phyloP scores from a whole-genome alignment of 2,113 vertebrate genomes.

The Tyto alba region DNA sequence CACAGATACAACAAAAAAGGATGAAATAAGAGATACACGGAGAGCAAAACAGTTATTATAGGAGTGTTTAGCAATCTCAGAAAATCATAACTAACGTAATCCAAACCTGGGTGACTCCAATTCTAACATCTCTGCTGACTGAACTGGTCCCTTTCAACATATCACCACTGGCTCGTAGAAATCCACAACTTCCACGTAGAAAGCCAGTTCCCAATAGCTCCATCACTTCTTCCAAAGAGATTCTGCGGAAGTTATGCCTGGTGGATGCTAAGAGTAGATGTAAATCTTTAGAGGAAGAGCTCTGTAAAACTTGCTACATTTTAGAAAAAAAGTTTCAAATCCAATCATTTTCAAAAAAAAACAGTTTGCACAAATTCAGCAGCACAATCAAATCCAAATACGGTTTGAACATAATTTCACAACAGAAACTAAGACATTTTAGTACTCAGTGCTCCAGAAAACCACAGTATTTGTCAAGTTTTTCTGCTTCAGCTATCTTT shows the following conservation, averaged over 20 bases:
- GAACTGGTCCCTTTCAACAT: constrained; percentile 89
- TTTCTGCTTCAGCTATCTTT: background rate
- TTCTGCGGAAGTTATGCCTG: constrained; percentile 70
- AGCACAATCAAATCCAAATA: background rate
- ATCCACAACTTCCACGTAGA: constrained; percentile 85
- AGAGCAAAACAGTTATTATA: background rate
- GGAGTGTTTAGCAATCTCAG: background rate
- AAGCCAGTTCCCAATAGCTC: constrained; percentile 88
- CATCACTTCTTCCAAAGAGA: constrained; percentile 85
- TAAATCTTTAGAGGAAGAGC: background rate
- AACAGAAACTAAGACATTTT: background rate
- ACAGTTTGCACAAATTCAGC: background rate
- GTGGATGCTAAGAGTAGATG: constrained; percentile 29
- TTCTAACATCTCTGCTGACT: constrained; percentile 83
- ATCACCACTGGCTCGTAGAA: constrained; percentile 89
- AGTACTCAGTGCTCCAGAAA: background rate
- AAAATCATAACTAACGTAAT: background rate
- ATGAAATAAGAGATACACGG: background rate
- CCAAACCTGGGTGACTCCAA: constrained; percentile 90
- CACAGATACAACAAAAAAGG: background rate
- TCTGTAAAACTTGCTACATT: background rate
- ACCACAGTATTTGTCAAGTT: background rate
- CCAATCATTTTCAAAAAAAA: background rate
- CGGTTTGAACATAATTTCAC: background rate
- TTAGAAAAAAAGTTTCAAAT: background rate